A percentile compares a stretch with the other conserved stretches of the same genome.
These are phyloP conservation scores for Bradypodion ventrale DNA, from an alignment of 2,797 vertebrate species.

Conservation along the genomic window DNA sequence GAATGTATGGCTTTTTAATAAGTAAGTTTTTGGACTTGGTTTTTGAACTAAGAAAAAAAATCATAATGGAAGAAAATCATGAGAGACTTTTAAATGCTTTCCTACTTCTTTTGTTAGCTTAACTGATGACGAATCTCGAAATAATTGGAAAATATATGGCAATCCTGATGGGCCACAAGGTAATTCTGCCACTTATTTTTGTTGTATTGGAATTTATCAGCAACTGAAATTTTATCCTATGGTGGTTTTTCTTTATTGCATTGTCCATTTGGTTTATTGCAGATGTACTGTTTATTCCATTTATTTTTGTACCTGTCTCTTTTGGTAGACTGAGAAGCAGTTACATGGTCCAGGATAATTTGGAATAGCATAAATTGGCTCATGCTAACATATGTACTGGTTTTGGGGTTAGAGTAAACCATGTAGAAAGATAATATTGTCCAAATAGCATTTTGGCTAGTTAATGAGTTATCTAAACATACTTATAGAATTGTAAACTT, in stretches of 20 bases:
- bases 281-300: not conserved
- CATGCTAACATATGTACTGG: not conserved
- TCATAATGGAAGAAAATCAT: not conserved
- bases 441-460: not conserved
- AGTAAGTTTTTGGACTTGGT: not conserved
- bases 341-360: not conserved
- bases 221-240: not conserved
- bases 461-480: not conserved
- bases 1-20: not conserved
- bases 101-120: slow-evolving; percentile 78
- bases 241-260: not conserved
- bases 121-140: slow-evolving; percentile 92
- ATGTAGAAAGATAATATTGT: not conserved
- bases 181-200: slow-evolving; percentile 56
- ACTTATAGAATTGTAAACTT: not conserved
- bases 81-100: not conserved
- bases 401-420: not conserved
- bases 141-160: slow-evolving; percentile 92
- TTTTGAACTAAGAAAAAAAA: not conserved
- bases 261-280: not conserved
- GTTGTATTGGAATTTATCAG: not conserved
- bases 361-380: not conserved
- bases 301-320: not conserved
- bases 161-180: slow-evolving; percentile 98
- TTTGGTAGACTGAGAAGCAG: not conserved